These are phyloP conservation scores for Terrapene triunguis DNA, from an alignment of 2,113 vertebrate species.

Conservation along the genomic window DNA sequence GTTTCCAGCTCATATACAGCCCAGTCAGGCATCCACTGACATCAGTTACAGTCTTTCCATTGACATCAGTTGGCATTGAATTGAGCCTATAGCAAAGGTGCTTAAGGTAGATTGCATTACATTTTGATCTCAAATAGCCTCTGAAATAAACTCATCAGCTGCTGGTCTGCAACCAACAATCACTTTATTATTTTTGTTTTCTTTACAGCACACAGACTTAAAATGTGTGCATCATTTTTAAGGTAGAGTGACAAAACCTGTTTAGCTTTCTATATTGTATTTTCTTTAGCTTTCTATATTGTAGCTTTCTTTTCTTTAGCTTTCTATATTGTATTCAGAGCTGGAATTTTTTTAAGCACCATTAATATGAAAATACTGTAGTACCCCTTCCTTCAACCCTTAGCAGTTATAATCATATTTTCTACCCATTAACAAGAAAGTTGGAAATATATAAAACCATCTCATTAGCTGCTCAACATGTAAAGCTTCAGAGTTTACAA, in stretches of 20 bases:
- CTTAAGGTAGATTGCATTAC: not conserved
- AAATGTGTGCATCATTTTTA: not conserved
- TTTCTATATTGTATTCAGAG: rapidly evolving
- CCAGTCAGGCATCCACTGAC: not conserved
- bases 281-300: too few species aligned
- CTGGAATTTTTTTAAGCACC: not conserved
- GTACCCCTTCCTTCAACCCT: rapidly evolving
- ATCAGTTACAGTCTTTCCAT: not conserved
- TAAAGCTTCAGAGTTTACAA: not conserved
- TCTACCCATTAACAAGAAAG: not conserved
- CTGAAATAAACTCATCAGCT: not conserved
- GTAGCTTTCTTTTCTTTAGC: too few species aligned
- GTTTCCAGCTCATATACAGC: not conserved
- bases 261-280: not conserved
- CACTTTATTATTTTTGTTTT: not conserved
- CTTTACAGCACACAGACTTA: not conserved
- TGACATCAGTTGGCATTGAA: not conserved
- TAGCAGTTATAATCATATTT: not conserved
- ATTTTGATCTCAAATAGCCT: not conserved
- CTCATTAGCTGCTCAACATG: not conserved
- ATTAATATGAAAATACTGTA: not conserved
- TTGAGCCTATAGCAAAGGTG: not conserved
- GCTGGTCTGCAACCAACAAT: not conserved
- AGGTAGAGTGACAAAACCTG: not conserved
- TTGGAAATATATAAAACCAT: not conserved